Percentiles rank a stretch among this genome's conserved stretches.
Evolutionary conservation across 1,140 invertebrate species (phyloP).

Genomic region (Drosophila littoralis): DNA sequence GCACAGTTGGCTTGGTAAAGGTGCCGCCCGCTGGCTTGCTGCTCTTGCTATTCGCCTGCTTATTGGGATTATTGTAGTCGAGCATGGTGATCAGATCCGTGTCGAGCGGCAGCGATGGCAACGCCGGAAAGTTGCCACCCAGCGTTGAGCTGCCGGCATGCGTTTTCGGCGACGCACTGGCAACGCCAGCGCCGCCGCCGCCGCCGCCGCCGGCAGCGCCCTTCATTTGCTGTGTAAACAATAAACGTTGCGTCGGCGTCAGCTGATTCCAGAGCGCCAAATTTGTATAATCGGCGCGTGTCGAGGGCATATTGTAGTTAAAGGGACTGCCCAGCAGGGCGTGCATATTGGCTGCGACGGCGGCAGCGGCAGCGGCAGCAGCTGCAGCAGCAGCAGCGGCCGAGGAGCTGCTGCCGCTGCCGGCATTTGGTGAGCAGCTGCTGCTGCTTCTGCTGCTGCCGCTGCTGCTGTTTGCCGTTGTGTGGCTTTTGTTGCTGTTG

Average conservation of each 20-base stretch:
- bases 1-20: constrained; percentile 76
- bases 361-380: constrained; percentile 56
- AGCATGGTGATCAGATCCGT: constrained; percentile 81
- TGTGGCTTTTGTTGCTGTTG: constrained; percentile 7
- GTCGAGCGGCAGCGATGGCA: constrained; percentile 76
- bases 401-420: constrained; percentile 1
- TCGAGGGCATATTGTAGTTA: constrained; percentile 74
- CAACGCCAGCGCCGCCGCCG: constrained; percentile 7
- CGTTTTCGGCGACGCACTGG: constrained; percentile 19
- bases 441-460: constrained; percentile 35
- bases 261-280: constrained; percentile 80
- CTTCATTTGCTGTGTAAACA: constrained; percentile 78
- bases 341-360: constrained; percentile 62
- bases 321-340: constrained; percentile 61
- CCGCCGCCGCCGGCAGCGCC: constrained; percentile 14
- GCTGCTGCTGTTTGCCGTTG: constrained; percentile 5
- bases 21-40: constrained; percentile 36
- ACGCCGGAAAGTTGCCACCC: constrained; percentile 51
- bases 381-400: constrained; percentile 9
- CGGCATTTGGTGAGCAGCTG: constrained; percentile 7
- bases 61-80: constrained; percentile 80
- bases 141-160: constrained; percentile 3
- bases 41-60: constrained; percentile 25
- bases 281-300: constrained; percentile 71
- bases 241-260: constrained; percentile 65